phyloP scores from a whole-genome alignment of 2,888 invertebrate species.

The Chrysodeixis includens region DNA sequence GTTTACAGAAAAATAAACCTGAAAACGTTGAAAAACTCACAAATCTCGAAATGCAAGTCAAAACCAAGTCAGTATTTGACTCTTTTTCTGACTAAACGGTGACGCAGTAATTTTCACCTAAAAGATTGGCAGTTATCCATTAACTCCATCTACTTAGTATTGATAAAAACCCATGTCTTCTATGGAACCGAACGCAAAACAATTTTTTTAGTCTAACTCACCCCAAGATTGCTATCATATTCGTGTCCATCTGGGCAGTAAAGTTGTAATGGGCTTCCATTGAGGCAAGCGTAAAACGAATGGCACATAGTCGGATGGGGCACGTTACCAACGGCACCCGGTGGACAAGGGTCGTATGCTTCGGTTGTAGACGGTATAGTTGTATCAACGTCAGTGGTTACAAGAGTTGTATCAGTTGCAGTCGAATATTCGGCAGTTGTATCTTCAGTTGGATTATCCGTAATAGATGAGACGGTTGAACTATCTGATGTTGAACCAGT shows the following conservation, averaged over 20 bases:
- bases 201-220: slow-evolving; percentile 29
- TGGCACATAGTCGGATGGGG: slow-evolving; percentile 65
- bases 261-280: slow-evolving; percentile 55
- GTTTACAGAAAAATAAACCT: no score
- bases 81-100: no score
- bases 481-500: background rate
- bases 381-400: background rate
- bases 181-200: background rate
- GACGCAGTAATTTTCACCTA: background rate
- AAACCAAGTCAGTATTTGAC: no score
- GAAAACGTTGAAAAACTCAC: no score
- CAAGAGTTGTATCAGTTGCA: background rate
- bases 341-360: slow-evolving; percentile 51
- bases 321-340: slow-evolving; percentile 57
- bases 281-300: slow-evolving; percentile 66
- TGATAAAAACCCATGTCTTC: background rate
- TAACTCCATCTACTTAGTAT: background rate
- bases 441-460: background rate
- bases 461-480: slow-evolving; percentile 1
- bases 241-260: slow-evolving; percentile 63
- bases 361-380: slow-evolving; percentile 26
- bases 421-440: background rate
- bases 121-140: background rate
- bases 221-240: slow-evolving; percentile 52
- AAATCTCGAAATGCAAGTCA: no score